A percentile compares a stretch with the other conserved stretches of the same genome.
Conservation (phyloP, 2,888 invertebrate genomes). For the Sarcophaga caerulescens region DNA sequence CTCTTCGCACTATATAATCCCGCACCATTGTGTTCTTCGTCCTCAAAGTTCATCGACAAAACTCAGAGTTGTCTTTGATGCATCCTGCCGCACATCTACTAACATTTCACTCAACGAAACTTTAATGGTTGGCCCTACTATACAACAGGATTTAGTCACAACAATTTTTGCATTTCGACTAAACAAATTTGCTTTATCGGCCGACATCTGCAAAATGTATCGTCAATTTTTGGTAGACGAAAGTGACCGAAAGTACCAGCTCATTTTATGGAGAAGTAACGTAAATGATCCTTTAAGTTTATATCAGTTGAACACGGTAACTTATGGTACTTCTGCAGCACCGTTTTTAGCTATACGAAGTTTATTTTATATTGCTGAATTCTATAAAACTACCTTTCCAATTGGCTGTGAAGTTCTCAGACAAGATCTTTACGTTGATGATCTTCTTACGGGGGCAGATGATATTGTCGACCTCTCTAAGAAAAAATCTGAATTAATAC, state of each 20-base stretch:
- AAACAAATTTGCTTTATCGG: constrained; percentile 40
- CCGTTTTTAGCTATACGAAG: constrained; percentile 50
- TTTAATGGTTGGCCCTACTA: constrained; percentile 61
- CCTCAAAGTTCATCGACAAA: constrained; percentile 55
- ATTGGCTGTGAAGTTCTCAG: constrained; percentile 6
- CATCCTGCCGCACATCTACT: constrained; percentile 40
- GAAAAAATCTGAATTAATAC: background rate
- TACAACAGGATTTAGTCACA: constrained; percentile 57
- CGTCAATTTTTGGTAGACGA: constrained; percentile 42
- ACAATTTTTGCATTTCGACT: constrained; percentile 49
- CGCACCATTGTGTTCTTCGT: constrained; percentile 48
- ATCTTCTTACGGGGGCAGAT: constrained; percentile 29
- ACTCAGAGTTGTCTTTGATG: constrained; percentile 54
- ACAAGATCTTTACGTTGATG: constrained; percentile 23
- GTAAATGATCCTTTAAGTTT: background rate
- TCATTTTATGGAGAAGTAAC: constrained; percentile 43
- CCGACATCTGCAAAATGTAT: constrained; percentile 56
- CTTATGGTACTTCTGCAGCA: constrained; percentile 45
- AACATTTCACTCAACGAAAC: constrained; percentile 62
- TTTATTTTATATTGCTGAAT: constrained; percentile 40
- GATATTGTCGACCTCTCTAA: background rate
- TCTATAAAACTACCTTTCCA: constrained; percentile 1
- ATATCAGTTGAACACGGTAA: constrained; percentile 21
- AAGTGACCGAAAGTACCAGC: constrained; percentile 41
- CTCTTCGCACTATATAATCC: constrained; percentile 43